Conservation (phyloP, 2,888 invertebrate genomes). For the Pandemis cinnamomeana region DNA sequence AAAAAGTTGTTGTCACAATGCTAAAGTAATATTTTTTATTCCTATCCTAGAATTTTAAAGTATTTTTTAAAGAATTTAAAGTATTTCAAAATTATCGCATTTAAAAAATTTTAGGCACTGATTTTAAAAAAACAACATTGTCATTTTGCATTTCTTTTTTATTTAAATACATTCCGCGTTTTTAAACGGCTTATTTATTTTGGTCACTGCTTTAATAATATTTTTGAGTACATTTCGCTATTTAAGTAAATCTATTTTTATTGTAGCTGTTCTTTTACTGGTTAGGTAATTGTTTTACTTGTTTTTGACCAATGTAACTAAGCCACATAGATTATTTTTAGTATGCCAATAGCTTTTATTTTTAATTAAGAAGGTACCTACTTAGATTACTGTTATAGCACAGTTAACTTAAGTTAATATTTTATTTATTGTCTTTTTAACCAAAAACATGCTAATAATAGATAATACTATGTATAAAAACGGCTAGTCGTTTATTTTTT, state of each 20-base stretch:
- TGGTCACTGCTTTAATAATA: constrained; percentile 6
- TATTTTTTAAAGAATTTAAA: constrained; percentile 15
- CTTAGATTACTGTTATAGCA: constrained; percentile 43
- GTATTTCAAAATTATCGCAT: constrained; percentile 24
- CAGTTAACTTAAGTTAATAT: constrained; percentile 45
- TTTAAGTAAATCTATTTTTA: constrained; percentile 5
- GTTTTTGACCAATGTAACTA: constrained; percentile 15
- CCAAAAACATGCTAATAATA: constrained; percentile 35
- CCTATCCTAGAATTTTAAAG: neutral
- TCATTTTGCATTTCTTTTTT: constrained; percentile 22
- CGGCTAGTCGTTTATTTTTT: neutral
- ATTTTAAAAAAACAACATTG: neutral
- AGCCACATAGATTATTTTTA: constrained; percentile 33
- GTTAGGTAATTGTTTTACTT: neutral
- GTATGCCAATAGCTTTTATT: constrained; percentile 41
- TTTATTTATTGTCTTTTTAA: constrained; percentile 47
- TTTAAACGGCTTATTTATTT: constrained; percentile 14
- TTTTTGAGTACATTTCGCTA: neutral
- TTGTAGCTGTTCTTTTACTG: constrained; percentile 23
- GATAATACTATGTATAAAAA: constrained; percentile 40
- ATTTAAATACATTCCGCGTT: constrained; percentile 33
- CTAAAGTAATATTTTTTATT: neutral
- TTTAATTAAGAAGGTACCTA: constrained; percentile 37
- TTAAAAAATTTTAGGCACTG: constrained; percentile 17
- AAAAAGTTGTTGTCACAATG: constrained; percentile 11